Base-by-base conservation (phyloP, 2,113 vertebrate species). In the Vicugna pacos region DNA sequence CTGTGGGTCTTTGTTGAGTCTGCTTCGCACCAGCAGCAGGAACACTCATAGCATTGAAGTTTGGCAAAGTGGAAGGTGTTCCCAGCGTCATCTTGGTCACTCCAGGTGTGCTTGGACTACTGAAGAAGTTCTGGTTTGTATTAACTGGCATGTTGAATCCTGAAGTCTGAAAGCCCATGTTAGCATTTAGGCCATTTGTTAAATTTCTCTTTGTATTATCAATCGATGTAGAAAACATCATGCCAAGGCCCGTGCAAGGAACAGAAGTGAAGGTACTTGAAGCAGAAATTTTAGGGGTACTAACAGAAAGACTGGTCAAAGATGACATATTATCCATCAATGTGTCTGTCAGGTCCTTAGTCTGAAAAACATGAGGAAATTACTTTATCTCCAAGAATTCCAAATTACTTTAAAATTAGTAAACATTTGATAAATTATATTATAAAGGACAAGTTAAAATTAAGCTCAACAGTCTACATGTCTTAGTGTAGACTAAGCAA, bases 321-420 rank as follows among this genome's bases (percentile, higher is more conserved):
- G 99, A 99, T 0, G 99, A 98, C 99, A 99, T 99, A 95, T 98
- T 99, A 98, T 99, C 99, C 98, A 99, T 98, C 96, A 99, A 98
- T 54, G 99, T 99, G 98, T 99, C 99, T 87, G 99, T 99, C 98
- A 99, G 98, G 97, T 99, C 99, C 97, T 99, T 99, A 13, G 99
- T 98, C 99, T 99, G 98, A 46, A 98, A 99, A 98, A 97, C 32
- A 97, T 5, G 75, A 96, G 30, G 24, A 35, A 89, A 94, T 81
- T 88, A 94, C n/a, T 94, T 95, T 84, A 96, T 28, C 76, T 89
- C 52, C 52, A 91, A 93, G 54, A 92, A 91, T 72, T 62, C 32
- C 58, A 97, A 86, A 70, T 60, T 65, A 62, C 42, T 77, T 96
- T 46, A 58, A 50, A 95, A 67, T 60, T 22, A 72, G 16, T 82